phyloP scores from a whole-genome alignment of 2,113 vertebrate species.

The Lonchura striata region DNA sequence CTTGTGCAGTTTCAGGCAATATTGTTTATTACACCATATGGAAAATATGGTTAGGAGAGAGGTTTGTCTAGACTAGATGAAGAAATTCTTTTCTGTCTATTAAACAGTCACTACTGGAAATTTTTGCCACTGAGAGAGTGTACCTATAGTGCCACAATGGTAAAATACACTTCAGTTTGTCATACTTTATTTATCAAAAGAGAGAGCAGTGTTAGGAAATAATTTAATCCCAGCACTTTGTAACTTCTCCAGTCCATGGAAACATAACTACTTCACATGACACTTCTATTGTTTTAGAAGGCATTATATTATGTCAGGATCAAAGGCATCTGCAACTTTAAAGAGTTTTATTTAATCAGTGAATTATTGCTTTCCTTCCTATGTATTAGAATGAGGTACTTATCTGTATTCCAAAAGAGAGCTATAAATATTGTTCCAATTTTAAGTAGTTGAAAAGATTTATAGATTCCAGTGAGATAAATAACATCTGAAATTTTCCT shows the following conservation, averaged over 20 bases:
- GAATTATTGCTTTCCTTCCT: constrained; percentile 28
- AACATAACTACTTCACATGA: neutral
- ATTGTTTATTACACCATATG: neutral
- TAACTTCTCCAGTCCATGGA: neutral
- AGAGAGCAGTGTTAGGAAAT: neutral
- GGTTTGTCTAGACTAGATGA: neutral
- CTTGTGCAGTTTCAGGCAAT: neutral
- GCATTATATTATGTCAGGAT: neutral
- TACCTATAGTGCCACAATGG: neutral
- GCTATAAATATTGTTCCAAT: neutral
- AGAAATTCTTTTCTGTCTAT: neutral
- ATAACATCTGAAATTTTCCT: neutral
- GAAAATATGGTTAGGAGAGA: neutral
- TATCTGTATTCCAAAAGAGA: neutral
- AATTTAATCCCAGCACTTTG: neutral
- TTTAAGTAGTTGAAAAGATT: constrained; percentile 26
- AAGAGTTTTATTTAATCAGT: constrained; percentile 28
- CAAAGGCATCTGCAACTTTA: neutral
- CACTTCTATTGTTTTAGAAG: constrained; percentile 21
- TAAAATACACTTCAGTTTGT: neutral
- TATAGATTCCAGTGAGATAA: constrained; percentile 19
- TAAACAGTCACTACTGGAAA: neutral
- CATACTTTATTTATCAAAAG: neutral
- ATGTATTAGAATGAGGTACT: neutral
- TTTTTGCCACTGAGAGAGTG: neutral